Evolutionary conservation across 2,113 vertebrate genomes (phyloP).

Genomic region (Rhegmatorhina hoffmannsi): DNA sequence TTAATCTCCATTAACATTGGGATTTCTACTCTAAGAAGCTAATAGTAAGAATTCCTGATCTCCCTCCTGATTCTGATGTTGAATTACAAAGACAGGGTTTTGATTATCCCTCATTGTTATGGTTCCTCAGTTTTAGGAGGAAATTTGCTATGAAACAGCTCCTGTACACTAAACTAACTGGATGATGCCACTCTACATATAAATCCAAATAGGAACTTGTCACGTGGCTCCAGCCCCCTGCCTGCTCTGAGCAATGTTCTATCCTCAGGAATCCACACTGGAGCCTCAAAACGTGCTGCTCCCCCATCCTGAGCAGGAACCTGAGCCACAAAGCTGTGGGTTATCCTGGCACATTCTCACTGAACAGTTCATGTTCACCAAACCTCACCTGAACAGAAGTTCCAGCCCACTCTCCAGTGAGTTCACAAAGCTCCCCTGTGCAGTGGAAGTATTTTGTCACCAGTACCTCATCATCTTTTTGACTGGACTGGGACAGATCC

Average conservation of each 20-base stretch:
- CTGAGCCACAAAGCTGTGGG: rapidly evolving
- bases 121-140: background rate
- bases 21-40: conserved; percentile 4
- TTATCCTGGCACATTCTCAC: background rate
- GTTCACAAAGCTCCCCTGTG: background rate
- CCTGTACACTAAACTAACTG: background rate
- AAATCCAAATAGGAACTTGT: background rate
- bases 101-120: background rate
- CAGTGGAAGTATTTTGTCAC: background rate
- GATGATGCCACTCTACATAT: background rate
- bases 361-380: rapidly evolving
- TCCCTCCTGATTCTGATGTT: conserved; percentile 5
- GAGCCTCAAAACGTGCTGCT: background rate
- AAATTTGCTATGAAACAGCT: background rate
- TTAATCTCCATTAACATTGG: conserved; percentile 27
- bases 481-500: background rate
- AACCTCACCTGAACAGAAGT: rapidly evolving
- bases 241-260: background rate
- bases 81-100: background rate
- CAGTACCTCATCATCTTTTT: background rate
- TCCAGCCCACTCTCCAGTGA: rapidly evolving
- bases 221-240: background rate
- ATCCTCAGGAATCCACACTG: background rate
- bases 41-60: background rate
- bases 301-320: background rate